Evolutionary conservation across 1,140 invertebrate genomes (phyloP), one percentile per base, ranked within the genome.

Genomic region (Brachionus manjavacas): DNA sequence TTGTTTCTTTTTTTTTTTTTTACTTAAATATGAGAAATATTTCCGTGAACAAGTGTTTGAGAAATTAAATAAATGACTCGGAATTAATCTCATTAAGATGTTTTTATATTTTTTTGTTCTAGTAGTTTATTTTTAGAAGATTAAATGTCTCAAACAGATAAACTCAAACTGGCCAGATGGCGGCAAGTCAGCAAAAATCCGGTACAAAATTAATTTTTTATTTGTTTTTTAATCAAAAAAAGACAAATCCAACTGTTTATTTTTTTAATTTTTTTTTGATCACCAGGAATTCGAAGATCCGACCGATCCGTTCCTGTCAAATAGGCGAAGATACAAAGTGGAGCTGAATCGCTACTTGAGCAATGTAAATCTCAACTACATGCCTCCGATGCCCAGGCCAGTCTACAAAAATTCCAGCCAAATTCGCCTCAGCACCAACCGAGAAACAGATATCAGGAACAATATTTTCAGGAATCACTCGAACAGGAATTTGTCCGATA

Each of bases 101-200:
- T 72, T 72, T 39, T 72, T 72, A 39, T 72, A 41, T 16, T 72
- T 72, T 41, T 72, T 72, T 72, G 12, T 72, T 72, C n/a, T 72
- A 41, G 16, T 72, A 41, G 28, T 72, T 68, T 68, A 31, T 68
- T 68, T 39, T 31, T 31, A 43, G 39, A 55, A 78, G 74, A 78
- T 46, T 49, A 55, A 35, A 81, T 81, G 79, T 68, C 79, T 60
- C 79, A 81, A 81, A 64, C 52, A 81, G 79, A 81, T 81, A 68
- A 81, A 81, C 41, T 81, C 35, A 81, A 81, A 43, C 41, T 81
- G 35, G 64, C 52, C 52, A 81, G 79, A 81, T 81, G 79, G 79
- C 49, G 52, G 52, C 79, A 81, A 81, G 79, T 81, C 49, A 81
- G 64, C 41, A 68, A 81, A 68, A 60, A 64, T 41, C 64, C 79